Percentiles rank a stretch among this genome's conserved stretches.
Evolutionary conservation across 2,888 invertebrate genomes (phyloP).

Genomic region (Steinernema carpocapsae): DNA sequence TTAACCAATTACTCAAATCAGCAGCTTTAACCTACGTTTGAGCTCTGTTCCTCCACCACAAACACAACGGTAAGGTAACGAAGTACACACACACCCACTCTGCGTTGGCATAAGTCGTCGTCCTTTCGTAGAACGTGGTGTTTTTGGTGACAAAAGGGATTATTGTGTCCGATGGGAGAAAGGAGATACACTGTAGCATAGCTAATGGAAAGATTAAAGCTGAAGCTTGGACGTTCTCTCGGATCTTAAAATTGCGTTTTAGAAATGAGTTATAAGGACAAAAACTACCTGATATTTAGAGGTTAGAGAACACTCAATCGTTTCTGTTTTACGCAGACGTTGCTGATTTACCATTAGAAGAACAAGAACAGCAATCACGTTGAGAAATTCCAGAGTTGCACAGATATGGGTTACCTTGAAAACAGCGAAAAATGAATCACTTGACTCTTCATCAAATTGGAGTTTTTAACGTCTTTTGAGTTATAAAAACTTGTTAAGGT

Average conservation of each 20-base stretch:
- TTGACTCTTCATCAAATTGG: too few relatives aligned
- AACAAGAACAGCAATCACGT: background rate
- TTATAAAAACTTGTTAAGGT: background rate
- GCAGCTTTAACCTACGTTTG: background rate
- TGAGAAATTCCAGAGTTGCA: background rate
- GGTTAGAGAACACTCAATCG: background rate
- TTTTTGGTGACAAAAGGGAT: background rate
- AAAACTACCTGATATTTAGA: conserved; percentile 16
- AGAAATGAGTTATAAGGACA: too few relatives aligned
- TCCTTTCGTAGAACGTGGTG: too few relatives aligned
- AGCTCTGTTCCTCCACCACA: conserved; percentile 10
- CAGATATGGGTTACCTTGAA: background rate
- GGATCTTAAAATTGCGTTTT: background rate
- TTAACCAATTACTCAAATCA: too few relatives aligned
- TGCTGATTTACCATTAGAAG: background rate
- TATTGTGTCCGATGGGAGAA: background rate
- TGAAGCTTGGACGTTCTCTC: background rate
- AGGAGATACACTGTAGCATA: conserved; percentile 1
- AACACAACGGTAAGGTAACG: background rate
- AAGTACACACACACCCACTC: background rate
- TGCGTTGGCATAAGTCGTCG: background rate
- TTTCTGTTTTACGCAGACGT: background rate
- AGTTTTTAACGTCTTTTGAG: too few relatives aligned
- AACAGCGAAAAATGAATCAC: too few relatives aligned
- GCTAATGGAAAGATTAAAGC: background rate